Evolutionary conservation across 1,140 invertebrate genomes (phyloP), one percentile per base, ranked within the genome.

Genomic region (Oedothorax gibbosus): DNA sequence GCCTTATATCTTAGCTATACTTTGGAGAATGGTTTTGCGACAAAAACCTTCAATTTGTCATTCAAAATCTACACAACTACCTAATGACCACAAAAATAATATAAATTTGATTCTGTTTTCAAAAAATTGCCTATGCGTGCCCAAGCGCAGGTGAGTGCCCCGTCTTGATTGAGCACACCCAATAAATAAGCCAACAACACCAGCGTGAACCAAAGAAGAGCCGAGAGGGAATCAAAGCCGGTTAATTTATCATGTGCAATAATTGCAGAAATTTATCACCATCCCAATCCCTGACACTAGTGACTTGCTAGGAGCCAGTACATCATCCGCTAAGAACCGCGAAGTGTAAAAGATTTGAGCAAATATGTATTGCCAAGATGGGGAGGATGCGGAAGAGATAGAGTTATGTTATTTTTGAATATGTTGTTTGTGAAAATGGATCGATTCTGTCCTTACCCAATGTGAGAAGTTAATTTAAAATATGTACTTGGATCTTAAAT

Each of bases 221-320:
- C 21, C 21, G 62, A 65, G n/a, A 15, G 21, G 15, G n/a, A 65
- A 65, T 65, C 3, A n/a, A 20, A 35, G 35, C 35, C 35, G 35
- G 35, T 35, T 35, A 75, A 75, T 75, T 75, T 75, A 75, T 75
- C 72, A 75, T 57, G 21, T n/a, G n/a, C 72, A 57, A 57, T 75
- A 56, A 75, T 75, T 75, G 72, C 51, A 21, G 54, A 57, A 21
- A 75, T 75, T 75, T 57, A 75, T 75, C 72, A 75, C 57, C 72
- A 15, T 71, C 69, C 68, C 72, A 57, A 53, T 51, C 72, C 14
- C 72, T 75, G 72, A 75, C 72, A 75, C 54, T 49, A 35, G 72
- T 75, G 72, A 75, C 72, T 75, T 21, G 72, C 12, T 57, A 56
- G 53, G 53, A 50, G 53, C 53, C 72, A 53, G 72, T 75, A 57